Percentiles rank a stretch among this genome's conserved stretches.
Evolutionary conservation across 2,113 vertebrate genomes (phyloP).

Genomic region (Bothrops jararaca): DNA sequence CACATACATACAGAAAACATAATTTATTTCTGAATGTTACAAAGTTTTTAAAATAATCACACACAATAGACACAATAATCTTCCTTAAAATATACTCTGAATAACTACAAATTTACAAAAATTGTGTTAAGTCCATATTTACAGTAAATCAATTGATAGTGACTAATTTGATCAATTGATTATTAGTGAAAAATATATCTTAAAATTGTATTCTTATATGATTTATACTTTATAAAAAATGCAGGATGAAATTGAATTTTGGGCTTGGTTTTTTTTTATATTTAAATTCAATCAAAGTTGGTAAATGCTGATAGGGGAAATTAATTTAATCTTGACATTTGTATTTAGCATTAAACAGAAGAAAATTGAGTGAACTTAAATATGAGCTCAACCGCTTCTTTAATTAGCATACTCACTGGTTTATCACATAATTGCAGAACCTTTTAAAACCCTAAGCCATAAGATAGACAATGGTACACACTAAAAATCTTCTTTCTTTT

Average conservation of each 20-base stretch:
- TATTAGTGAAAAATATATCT: background rate
- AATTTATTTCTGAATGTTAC: background rate
- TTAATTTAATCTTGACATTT: background rate
- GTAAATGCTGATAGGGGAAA: background rate
- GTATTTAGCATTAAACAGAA: background rate
- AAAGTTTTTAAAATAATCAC: background rate
- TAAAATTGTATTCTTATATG: background rate
- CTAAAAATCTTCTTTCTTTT: background rate
- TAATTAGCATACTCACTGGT: background rate
- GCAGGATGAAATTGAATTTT: background rate
- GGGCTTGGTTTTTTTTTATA: background rate
- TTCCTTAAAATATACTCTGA: background rate
- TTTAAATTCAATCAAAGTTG: background rate
- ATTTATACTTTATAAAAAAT: background rate
- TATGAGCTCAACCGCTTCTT: background rate
- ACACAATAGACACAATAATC: background rate
- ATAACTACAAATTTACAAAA: background rate
- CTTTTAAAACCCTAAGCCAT: background rate
- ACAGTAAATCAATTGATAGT: background rate
- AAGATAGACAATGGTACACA: background rate
- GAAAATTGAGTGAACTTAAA: background rate
- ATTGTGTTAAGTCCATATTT: background rate
- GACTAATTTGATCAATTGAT: background rate
- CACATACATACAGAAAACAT: background rate
- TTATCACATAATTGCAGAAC: background rate